phyloP scores from a whole-genome alignment of 2,888 invertebrate species.

The Melanostoma mellinum region DNA sequence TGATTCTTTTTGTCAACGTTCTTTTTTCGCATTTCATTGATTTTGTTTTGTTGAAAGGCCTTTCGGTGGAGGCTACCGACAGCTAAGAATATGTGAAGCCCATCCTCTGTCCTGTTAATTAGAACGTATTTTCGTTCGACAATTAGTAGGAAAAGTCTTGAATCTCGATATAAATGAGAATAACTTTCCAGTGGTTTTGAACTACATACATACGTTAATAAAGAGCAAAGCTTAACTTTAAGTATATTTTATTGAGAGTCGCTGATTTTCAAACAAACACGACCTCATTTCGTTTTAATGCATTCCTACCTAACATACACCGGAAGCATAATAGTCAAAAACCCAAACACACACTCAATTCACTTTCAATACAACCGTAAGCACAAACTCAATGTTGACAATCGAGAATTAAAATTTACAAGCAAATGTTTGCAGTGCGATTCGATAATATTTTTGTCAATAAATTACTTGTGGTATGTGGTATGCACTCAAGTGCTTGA shows the following conservation, averaged over 20 bases:
- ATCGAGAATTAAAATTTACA: conserved; percentile 28
- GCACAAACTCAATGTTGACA: conserved; percentile 43
- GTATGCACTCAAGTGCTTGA: conserved; percentile 42
- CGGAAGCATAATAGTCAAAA: conserved; percentile 32
- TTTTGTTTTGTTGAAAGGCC: no score
- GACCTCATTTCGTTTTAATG: conserved; percentile 10
- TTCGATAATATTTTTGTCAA: conserved; percentile 69
- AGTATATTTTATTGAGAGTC: background rate
- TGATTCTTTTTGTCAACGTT: background rate
- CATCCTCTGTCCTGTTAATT: no score
- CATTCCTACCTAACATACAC: conserved; percentile 8
- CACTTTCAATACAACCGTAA: background rate
- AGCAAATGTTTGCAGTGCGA: conserved; percentile 58
- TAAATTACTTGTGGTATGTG: conserved; percentile 45
- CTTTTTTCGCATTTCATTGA: no score
- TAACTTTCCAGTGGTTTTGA: no score
- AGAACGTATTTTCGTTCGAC: no score
- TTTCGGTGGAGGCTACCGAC: no score
- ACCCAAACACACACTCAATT: conserved; percentile 15
- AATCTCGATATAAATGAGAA: no score
- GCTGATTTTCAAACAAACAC: background rate
- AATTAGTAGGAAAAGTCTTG: no score
- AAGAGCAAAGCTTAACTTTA: no score
- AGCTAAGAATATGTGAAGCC: no score
- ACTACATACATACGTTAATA: no score